Conservation (phyloP, 2,113 vertebrate species). For the Nothocercus julius region DNA sequence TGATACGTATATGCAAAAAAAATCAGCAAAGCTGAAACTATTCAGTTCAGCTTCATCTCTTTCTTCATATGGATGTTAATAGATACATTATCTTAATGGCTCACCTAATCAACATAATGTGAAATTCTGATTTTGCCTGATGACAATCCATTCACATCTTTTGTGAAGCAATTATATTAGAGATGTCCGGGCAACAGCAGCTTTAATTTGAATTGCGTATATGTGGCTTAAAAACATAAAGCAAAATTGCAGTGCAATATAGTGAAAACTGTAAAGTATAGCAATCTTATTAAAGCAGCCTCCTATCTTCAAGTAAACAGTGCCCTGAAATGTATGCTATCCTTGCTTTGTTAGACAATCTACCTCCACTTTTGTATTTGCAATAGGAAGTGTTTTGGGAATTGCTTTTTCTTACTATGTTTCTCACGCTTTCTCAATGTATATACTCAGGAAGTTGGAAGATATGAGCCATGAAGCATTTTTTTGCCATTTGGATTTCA, state of each 20-base stretch:
- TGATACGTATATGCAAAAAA: neutral
- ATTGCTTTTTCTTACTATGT: neutral
- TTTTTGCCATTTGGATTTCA: neutral
- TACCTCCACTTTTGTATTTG: neutral
- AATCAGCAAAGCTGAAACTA: neutral
- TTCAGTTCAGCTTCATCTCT: neutral
- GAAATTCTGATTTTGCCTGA: constrained; percentile 25
- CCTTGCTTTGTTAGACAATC: neutral
- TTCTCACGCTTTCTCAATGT: neutral
- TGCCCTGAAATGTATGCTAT: neutral
- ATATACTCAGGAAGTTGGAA: neutral
- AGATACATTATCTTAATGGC: constrained; percentile 15
- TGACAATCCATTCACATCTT: neutral
- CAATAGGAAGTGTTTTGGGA: neutral
- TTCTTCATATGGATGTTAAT: constrained; percentile 5
- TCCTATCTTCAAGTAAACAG: neutral
- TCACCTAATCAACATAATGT: neutral
- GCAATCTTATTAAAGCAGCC: neutral
- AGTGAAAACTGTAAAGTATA: neutral
- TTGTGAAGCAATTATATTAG: neutral
- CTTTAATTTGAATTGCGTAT: neutral
- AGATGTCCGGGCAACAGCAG: neutral
- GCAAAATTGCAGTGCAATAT: neutral
- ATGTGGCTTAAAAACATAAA: constrained; percentile 3
- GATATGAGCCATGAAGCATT: neutral